Evolutionary conservation across 2,113 vertebrate species (phyloP).

Genomic region (Microcebus griseorufus): DNA sequence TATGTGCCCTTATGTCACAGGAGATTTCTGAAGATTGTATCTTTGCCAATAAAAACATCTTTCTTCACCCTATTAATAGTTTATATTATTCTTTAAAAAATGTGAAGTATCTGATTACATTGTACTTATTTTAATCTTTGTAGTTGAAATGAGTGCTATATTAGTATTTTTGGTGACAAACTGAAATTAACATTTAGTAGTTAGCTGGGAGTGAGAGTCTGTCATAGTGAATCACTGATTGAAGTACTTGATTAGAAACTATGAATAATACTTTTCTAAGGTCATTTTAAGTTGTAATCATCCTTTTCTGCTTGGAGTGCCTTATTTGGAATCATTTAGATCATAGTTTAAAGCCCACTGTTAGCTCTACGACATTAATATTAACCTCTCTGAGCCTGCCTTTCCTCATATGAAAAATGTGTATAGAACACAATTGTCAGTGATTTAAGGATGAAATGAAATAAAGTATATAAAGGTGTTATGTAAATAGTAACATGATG

Average conservation of each 20-base stretch:
- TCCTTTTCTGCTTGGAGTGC: conserved; percentile 50
- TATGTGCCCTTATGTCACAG: conserved; percentile 28
- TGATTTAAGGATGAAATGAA: conserved; percentile 39
- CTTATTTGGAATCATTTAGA: conserved; percentile 42
- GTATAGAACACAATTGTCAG: neutral
- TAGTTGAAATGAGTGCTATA: conserved; percentile 40
- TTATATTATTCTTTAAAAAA: conserved; percentile 43
- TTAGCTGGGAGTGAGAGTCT: conserved; percentile 11
- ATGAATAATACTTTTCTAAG: conserved; percentile 54
- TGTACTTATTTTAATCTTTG: conserved; percentile 49
- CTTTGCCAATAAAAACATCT: conserved; percentile 24
- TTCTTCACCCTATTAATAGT: neutral
- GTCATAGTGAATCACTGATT: conserved; percentile 34
- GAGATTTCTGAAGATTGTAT: conserved; percentile 36
- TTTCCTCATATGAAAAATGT: conserved; percentile 35
- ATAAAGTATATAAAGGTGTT: conserved; percentile 22
- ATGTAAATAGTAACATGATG: conserved; percentile 17
- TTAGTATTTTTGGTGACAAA: conserved; percentile 35
- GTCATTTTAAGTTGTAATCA: conserved; percentile 48
- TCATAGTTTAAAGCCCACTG: conserved; percentile 29
- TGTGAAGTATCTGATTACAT: neutral
- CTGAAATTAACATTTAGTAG: conserved; percentile 43
- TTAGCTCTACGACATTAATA: conserved; percentile 28
- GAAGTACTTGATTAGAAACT: conserved; percentile 59
- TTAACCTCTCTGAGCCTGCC: neutral